Conservation (phyloP, 2,888 invertebrate species). For the Amphimallon solstitiale region DNA sequence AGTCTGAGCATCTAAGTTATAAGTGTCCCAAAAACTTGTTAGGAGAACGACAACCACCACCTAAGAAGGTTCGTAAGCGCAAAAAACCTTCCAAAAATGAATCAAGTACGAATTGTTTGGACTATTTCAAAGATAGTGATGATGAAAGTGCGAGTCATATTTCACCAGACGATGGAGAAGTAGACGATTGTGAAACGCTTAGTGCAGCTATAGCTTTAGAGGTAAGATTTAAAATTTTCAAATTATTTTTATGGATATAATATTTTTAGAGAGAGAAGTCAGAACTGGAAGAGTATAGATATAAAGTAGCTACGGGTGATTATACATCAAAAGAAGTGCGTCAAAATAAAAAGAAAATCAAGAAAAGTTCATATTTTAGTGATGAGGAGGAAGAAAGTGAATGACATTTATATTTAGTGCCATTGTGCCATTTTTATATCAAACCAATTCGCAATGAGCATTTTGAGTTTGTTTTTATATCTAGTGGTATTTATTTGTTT, state of each 20-base stretch:
- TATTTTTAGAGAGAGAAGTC: conserved; percentile 64
- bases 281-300: conserved; percentile 66
- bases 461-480: too few relatives aligned
- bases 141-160: conserved; percentile 52
- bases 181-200: conserved; percentile 68
- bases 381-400: conserved; percentile 77
- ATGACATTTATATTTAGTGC: conserved; percentile 12
- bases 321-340: conserved; percentile 54
- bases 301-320: conserved; percentile 64
- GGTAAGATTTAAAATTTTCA: conserved; percentile 59
- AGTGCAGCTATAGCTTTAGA: conserved; percentile 74
- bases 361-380: conserved; percentile 75
- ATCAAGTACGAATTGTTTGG: conserved; percentile 6
- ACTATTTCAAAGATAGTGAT: conserved; percentile 48
- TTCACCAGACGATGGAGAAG: conserved; percentile 47
- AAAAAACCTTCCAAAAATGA: conserved; percentile 48
- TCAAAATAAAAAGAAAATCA: conserved; percentile 66
- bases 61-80: conserved; percentile 64
- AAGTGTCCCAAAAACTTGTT: conserved; percentile 75
- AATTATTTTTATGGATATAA: neutral
- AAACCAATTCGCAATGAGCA: too few relatives aligned
- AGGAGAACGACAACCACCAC: conserved; percentile 74
- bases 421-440: too few relatives aligned
- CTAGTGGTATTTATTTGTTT: too few relatives aligned
- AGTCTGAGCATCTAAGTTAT: conserved; percentile 78